Conservation (phyloP, 2,113 vertebrate species). For the Lophura nycthemera region DNA sequence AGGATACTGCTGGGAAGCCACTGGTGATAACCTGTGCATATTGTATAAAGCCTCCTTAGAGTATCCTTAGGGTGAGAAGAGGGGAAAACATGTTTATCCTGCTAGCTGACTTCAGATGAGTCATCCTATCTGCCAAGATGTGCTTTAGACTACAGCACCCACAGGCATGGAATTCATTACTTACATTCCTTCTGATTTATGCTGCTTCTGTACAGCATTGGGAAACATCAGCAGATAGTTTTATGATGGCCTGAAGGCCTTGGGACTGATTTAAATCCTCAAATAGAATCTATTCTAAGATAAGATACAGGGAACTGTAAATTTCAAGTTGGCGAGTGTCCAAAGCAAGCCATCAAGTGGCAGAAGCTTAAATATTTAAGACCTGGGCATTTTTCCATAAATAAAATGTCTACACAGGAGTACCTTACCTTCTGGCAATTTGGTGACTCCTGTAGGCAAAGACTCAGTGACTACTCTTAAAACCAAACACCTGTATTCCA, state of each 20-base stretch:
- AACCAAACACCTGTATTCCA: constrained; percentile 83
- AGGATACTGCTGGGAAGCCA: background rate
- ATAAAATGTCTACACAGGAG: background rate
- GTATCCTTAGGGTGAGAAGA: background rate
- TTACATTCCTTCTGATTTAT: constrained; percentile 57
- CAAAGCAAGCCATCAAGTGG: background rate
- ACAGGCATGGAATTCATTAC: constrained; percentile 42
- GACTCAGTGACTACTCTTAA: constrained; percentile 30
- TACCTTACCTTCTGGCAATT: background rate
- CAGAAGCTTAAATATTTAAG: background rate
- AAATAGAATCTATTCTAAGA: background rate
- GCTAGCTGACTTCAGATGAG: background rate
- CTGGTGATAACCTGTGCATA: background rate
- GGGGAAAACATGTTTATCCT: background rate
- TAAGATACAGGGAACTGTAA: background rate
- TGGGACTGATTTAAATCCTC: constrained; percentile 21
- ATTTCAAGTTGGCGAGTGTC: constrained; percentile 6
- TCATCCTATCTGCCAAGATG: background rate
- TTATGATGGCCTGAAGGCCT: constrained; percentile 31
- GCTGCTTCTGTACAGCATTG: constrained; percentile 64
- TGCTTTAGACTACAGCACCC: constrained; percentile 36
- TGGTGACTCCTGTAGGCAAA: background rate
- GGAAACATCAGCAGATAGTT: constrained; percentile 31
- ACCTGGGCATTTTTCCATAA: background rate
- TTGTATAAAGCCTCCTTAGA: background rate